phyloP scores from a whole-genome alignment of 2,888 invertebrate species.

The Eretmocerus hayati region DNA sequence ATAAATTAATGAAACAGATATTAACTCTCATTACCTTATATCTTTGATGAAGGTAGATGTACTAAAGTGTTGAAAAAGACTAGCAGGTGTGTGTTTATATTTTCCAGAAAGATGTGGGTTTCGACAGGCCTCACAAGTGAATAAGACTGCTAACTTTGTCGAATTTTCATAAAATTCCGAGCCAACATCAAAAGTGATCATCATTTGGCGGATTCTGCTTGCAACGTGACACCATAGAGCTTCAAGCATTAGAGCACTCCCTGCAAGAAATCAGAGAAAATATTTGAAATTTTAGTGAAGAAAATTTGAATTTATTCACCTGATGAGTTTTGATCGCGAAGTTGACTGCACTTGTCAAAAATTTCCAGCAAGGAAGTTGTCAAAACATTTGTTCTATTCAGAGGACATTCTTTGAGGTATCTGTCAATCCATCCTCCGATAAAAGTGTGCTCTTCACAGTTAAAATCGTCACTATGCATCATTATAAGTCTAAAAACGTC shows the following conservation, averaged over 20 bases:
- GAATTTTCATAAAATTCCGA: conserved; percentile 33
- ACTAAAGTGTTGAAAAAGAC: conserved; percentile 40
- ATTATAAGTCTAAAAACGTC: conserved; percentile 35
- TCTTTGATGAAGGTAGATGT: conserved; percentile 40
- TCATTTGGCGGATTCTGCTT: conserved; percentile 37
- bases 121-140: conserved; percentile 38
- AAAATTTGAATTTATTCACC: too few species aligned
- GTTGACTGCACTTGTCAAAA: conserved; percentile 32
- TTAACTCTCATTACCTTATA: conserved; percentile 29
- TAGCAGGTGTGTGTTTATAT: conserved; percentile 35
- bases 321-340: conserved; percentile 18
- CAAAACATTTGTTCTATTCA: conserved; percentile 31
- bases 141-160: conserved; percentile 37
- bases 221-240: conserved; percentile 39
- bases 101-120: conserved; percentile 34
- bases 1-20: background rate
- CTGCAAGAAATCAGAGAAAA: conserved; percentile 21
- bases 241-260: conserved; percentile 31
- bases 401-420: conserved; percentile 37
- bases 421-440: conserved; percentile 43
- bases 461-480: conserved; percentile 28
- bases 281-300: too few species aligned
- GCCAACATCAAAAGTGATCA: conserved; percentile 30
- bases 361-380: conserved; percentile 31
- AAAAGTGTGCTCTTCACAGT: conserved; percentile 33